Base-by-base conservation (phyloP, 2,888 invertebrate genomes). In the Cistogaster globosa region DNA sequence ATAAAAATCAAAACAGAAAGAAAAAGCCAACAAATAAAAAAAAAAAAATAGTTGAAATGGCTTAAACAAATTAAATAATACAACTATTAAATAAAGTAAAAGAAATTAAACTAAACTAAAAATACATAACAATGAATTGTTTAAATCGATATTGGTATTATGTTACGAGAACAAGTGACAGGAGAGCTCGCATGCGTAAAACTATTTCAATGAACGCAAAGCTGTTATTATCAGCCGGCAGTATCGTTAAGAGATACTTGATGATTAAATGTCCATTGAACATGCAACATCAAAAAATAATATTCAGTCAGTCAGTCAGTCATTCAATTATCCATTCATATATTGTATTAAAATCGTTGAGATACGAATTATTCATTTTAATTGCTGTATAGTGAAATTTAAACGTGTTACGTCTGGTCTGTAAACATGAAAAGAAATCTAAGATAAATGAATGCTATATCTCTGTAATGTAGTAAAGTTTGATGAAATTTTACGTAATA, bases 231-330 rank as follows among this genome's bases (percentile, higher is more conserved):
- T 26, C 16, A 78, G 68, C 11, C 53, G 42, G 22, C 32, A 14
- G 20, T 60, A 60, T 26, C 48, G 38, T 26, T 65, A 58, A 80
- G 26, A 53, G 22, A 63, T 74, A 81, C 36, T 72, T 48, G 55
- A 32, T 85, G 69, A 69, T 55, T 78, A 85, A 85, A 85, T 78
- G 82, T 45, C 60, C 74, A 82, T 75, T 71, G 78, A 81, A 75
- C 82, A 85, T 85, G 85, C 82, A 82, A 78, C 69, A 78, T 6
- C 51, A 9, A 58, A 36, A 55, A 42, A 76, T 38, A 76, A 65
- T 20, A 20, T n/a, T 45, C 20, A 36, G 32, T 16, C 48, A 65
- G 4, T 42, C 38, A 62, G 18, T 38, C 20, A 45, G 2, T 36
- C 68, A 60, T 45, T 38, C 12, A 12, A 42, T 42, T 42, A 42